Conservation (phyloP, 2,113 vertebrate genomes). For the Peromyscus leucopus region DNA sequence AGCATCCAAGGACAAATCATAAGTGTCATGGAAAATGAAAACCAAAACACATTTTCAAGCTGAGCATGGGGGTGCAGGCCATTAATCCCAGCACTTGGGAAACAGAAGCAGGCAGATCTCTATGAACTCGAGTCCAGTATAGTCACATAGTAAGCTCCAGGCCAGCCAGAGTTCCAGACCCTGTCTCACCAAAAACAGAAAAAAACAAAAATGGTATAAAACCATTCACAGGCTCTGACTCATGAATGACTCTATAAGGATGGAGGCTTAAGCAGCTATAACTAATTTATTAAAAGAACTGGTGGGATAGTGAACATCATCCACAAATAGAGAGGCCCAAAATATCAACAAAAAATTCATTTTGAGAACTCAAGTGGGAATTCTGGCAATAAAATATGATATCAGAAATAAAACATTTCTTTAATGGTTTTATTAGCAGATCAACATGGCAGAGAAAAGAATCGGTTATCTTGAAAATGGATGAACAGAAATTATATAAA, state of each 20-base stretch:
- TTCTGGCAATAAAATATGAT: not conserved
- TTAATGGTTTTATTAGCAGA: not conserved
- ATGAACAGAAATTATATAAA: not conserved
- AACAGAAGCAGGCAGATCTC: not conserved
- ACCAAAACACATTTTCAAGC: not conserved
- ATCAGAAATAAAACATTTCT: not conserved
- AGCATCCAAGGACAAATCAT: not conserved
- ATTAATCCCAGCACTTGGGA: not conserved
- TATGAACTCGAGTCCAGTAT: not conserved
- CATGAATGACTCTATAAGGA: not conserved
- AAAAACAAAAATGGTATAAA: not conserved
- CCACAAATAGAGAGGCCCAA: not conserved
- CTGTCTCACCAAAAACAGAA: not conserved
- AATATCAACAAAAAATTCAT: not conserved
- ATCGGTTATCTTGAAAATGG: slow-evolving; percentile 4
- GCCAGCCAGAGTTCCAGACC: not conserved
- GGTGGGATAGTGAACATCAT: not conserved
- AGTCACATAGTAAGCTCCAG: not conserved
- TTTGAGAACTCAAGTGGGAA: slow-evolving; percentile 33
- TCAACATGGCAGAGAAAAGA: slow-evolving; percentile 12
- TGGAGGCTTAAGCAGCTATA: not conserved
- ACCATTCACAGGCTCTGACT: not conserved
- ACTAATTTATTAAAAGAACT: not conserved
- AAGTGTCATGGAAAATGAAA: not conserved
- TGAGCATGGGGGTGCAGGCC: not conserved